Conservation (phyloP, 2,797 vertebrate species). For the Protonibea diacanthus region DNA sequence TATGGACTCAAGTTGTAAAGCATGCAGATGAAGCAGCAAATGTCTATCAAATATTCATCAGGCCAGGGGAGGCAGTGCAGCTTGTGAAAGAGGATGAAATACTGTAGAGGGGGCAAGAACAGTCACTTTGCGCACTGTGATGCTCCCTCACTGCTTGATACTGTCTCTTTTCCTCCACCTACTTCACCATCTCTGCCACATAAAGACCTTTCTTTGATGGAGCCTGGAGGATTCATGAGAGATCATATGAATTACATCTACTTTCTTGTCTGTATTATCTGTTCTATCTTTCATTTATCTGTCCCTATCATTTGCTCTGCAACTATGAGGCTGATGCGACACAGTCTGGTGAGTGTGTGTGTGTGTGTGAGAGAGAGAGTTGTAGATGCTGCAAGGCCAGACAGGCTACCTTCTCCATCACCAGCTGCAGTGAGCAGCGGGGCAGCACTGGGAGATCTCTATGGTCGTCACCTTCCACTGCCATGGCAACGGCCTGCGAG, state of each 20-base stretch:
- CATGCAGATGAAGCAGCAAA: slow-evolving; percentile 82
- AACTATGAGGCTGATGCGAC: slow-evolving; percentile 2
- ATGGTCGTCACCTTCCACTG: slow-evolving; percentile 61
- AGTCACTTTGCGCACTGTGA: slow-evolving; percentile 47
- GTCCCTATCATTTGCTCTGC: background rate
- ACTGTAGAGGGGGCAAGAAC: slow-evolving; percentile 51
- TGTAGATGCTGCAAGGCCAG: slow-evolving; percentile 33
- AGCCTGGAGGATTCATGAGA: background rate
- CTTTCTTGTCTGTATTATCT: slow-evolving; percentile 1
- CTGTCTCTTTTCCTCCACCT: slow-evolving; percentile 10
- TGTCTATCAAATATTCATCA: slow-evolving; percentile 83
- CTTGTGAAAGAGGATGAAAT: slow-evolving; percentile 71
- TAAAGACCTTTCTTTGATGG: background rate
- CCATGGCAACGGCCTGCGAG: slow-evolving; percentile 74
- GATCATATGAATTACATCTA: background rate
- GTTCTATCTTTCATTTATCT: background rate
- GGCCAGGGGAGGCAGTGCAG: slow-evolving; percentile 66
- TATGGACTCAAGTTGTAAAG: slow-evolving; percentile 70
- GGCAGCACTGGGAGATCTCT: slow-evolving; percentile 35
- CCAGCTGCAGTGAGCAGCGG: slow-evolving; percentile 23
- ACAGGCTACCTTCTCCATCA: slow-evolving; percentile 21
- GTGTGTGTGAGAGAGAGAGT: background rate
- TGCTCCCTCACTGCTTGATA: slow-evolving; percentile 17
- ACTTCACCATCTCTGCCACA: slow-evolving; percentile 8
- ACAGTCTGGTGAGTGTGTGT: background rate